phyloP scores from a whole-genome alignment of 2,888 invertebrate species.

The Uloborus plumipes region DNA sequence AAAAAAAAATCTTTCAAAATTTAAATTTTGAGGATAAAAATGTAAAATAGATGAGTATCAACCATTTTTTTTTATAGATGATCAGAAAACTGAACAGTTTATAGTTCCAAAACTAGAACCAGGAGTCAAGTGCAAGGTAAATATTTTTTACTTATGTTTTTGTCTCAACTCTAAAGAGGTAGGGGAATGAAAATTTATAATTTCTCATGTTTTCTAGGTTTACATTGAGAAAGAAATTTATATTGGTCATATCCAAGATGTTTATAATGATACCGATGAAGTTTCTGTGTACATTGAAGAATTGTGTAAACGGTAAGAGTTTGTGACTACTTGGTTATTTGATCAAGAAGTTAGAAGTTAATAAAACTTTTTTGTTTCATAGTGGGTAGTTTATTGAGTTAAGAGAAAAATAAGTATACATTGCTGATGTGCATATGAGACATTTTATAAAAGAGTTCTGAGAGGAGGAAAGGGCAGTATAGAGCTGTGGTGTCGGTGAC shows the following conservation, averaged over 20 bases:
- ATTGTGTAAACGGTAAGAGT: conserved; percentile 47
- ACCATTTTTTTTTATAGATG: conserved; percentile 34
- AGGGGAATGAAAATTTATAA: not conserved
- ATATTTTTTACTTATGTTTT: conserved; percentile 7
- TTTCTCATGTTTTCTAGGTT: conserved; percentile 19
- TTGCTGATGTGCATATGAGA: too few species aligned
- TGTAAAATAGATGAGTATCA: not conserved
- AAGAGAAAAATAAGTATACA: too few species aligned
- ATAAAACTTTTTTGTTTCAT: too few species aligned
- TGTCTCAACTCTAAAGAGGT: not conserved
- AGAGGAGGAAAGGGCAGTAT: too few species aligned
- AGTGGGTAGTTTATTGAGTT: too few species aligned
- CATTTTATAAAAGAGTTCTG: too few species aligned
- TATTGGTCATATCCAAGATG: conserved; percentile 51
- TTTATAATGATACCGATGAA: conserved; percentile 36
- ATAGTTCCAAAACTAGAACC: conserved; percentile 56
- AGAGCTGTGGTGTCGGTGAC: too few species aligned
- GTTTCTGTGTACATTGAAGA: conserved; percentile 55
- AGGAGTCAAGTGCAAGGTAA: conserved; percentile 61
- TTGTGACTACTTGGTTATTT: not conserved
- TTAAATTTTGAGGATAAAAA: not conserved
- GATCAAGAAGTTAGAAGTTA: too few species aligned
- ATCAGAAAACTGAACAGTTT: conserved; percentile 59
- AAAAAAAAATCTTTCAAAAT: not conserved
- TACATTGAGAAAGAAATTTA: conserved; percentile 44